Percentiles rank a stretch among this genome's conserved stretches.
Conservation (phyloP, 2,888 invertebrate species). For the Siphonodentalium dalli region DNA sequence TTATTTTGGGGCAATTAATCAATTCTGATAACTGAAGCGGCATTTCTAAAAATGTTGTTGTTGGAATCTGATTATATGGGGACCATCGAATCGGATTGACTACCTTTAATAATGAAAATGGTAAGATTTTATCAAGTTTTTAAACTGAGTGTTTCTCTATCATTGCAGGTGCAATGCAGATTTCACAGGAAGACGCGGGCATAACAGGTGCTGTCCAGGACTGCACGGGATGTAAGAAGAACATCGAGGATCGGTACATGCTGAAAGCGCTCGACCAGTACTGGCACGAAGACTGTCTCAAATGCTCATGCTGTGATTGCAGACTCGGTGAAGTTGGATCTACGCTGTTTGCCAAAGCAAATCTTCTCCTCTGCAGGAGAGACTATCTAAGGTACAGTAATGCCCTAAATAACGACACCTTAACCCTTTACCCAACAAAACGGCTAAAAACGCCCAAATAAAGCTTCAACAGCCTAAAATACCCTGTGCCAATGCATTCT, state of each 20-base stretch:
- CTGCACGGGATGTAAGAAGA: slow-evolving; percentile 86
- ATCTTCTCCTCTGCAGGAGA: slow-evolving; percentile 87
- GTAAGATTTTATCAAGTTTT: neutral
- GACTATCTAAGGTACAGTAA: slow-evolving; percentile 85
- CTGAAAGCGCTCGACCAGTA: slow-evolving; percentile 84
- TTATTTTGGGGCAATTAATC: too few species aligned
- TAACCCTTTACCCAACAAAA: too few species aligned
- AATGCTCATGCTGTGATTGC: slow-evolving; percentile 87
- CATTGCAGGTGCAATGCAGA: slow-evolving; percentile 51
- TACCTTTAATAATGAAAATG: too few species aligned
- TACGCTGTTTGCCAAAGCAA: slow-evolving; percentile 87
- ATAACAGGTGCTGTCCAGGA: slow-evolving; percentile 64
- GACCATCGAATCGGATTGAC: too few species aligned
- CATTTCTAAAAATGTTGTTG: too few species aligned
- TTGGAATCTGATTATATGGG: too few species aligned
- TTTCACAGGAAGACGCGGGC: slow-evolving; percentile 41
- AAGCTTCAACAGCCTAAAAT: too few species aligned
- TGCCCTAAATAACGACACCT: too few species aligned
- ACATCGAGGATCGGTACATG: slow-evolving; percentile 81
- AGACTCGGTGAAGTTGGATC: slow-evolving; percentile 92
- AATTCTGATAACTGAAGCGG: too few species aligned
- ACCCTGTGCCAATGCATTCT: too few species aligned
- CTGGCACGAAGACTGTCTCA: slow-evolving; percentile 94
- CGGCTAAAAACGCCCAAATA: too few species aligned
- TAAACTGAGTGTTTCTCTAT: neutral